Conservation (phyloP, 2,888 invertebrate species). For the Plagodis dolabraria region DNA sequence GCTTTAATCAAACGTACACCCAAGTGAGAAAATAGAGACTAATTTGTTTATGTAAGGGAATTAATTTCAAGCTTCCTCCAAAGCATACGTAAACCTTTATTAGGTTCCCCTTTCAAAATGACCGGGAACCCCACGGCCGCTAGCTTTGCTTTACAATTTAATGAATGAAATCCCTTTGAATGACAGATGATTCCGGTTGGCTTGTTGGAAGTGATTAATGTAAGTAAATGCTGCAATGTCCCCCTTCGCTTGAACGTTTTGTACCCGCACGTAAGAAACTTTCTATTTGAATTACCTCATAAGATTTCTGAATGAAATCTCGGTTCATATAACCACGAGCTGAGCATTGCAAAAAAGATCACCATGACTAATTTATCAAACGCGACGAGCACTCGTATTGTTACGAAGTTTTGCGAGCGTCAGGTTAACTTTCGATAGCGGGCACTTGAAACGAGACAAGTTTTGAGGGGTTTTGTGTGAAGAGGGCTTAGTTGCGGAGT, state of each 20-base stretch:
- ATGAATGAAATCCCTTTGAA: conserved; percentile 64
- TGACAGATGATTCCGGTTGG: conserved; percentile 63
- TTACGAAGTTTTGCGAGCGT: conserved; percentile 11
- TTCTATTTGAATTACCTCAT: conserved; percentile 5
- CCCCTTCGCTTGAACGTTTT: conserved; percentile 40
- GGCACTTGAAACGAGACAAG: conserved; percentile 36
- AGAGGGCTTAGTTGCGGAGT: conserved; percentile 34
- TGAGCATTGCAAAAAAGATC: conserved; percentile 9
- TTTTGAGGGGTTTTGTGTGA: conserved; percentile 35
- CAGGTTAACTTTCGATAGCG: conserved; percentile 24
- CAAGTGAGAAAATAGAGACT: too few species aligned
- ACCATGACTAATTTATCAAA: conserved; percentile 17
- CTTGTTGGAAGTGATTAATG: conserved; percentile 54
- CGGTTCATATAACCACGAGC: conserved; percentile 1
- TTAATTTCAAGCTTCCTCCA: conserved; percentile 25
- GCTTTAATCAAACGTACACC: too few species aligned
- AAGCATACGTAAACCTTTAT: conserved; percentile 20
- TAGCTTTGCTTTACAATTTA: conserved; percentile 54
- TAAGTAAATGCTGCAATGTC: conserved; percentile 33
- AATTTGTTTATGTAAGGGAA: not conserved
- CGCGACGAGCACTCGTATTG: conserved; percentile 7
- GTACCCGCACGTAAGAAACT: conserved; percentile 31
- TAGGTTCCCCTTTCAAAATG: conserved; percentile 39
- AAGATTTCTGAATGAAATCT: conserved; percentile 3
- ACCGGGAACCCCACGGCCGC: conserved; percentile 51